Base-by-base conservation (phyloP, 2,113 vertebrate genomes). In the Notarius lentiginosus region DNA sequence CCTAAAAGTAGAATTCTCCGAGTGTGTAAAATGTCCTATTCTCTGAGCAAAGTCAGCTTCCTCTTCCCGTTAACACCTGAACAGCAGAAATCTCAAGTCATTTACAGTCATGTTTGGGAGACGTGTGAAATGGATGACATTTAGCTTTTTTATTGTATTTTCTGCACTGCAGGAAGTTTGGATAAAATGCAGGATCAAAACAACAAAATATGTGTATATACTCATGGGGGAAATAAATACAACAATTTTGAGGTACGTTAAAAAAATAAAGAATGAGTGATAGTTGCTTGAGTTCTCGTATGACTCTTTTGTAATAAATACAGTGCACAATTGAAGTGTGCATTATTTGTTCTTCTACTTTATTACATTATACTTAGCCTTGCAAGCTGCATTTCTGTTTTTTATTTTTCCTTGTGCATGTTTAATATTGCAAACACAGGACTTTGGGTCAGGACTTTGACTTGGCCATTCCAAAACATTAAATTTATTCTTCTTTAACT, bases 1-100 rank as follows among this genome's bases (percentile, higher is more conserved):
- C 89, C 84, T 87, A 80, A 91, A 61, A 72, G 88, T 92, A 91
- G 89, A 91, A 87, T 93, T 92, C 86, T 90, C 81, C 88, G 79
- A 92, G 87, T 91, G 83, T 89, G 58, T 89, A 87, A 82, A 80
- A 15, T 83, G 56, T 63, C 27, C 17, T 79, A 12, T 83, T 82
- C 9, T 70, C 11, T 82, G n/a, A 61, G 27, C 27, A 76, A 27
- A 55, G 55, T 51, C 34, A 20, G 27, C 68, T 53, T 17, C 47
- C 5, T 80, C n/a, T 56, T 86, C 1, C 12, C 30, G 0, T 66
- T 73, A 51, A 51, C 53, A 81, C 24, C 53, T 41, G 2, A 22
- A 61, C 30, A 72, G 6, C 8, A 7, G n/a, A 87, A 61, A n/a
- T 27, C 27, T 56, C 18, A 65, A 34, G 27, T 22, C 17, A 82